phyloP scores from a whole-genome alignment of 2,113 vertebrate species.

The Cyprinus carpio region DNA sequence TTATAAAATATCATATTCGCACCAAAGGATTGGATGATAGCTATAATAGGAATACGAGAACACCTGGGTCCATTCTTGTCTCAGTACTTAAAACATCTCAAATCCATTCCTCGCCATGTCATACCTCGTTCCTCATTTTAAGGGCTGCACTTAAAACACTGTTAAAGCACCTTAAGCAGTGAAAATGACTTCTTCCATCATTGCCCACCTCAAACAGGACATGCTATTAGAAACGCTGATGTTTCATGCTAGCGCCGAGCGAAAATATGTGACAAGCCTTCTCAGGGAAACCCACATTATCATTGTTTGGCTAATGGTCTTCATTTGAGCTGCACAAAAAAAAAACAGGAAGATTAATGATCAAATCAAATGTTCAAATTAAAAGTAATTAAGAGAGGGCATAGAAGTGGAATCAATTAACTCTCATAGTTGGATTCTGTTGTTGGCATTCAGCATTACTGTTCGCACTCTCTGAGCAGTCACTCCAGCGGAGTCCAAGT shows the following conservation, averaged over 20 bases:
- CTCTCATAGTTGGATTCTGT: conserved; percentile 26
- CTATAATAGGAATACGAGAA: conserved; percentile 7
- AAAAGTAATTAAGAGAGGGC: conserved; percentile 62
- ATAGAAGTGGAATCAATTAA: conserved; percentile 50
- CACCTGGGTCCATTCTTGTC: neutral
- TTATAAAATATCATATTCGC: conserved; percentile 2
- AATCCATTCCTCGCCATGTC: neutral
- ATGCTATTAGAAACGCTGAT: conserved; percentile 33
- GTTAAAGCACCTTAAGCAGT: conserved; percentile 14
- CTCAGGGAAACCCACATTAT: conserved; percentile 50
- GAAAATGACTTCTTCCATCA: conserved; percentile 44
- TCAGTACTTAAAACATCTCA: neutral
- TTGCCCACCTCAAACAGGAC: conserved; percentile 46
- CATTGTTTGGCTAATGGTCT: conserved; percentile 46
- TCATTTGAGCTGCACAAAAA: conserved; percentile 39
- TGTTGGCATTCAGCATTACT: conserved; percentile 35
- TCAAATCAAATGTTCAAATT: conserved; percentile 53
- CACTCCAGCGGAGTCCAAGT: conserved; percentile 42
- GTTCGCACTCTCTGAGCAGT: conserved; percentile 30
- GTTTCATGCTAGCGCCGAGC: neutral
- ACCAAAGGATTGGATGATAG: neutral
- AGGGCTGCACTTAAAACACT: neutral
- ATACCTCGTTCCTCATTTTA: conserved; percentile 44
- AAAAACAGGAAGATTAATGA: conserved; percentile 35
- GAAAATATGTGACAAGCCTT: conserved; percentile 41